Evolutionary conservation across 2,888 invertebrate genomes (phyloP), one percentile per base, ranked within the genome.

Genomic region (Nineta flava): DNA sequence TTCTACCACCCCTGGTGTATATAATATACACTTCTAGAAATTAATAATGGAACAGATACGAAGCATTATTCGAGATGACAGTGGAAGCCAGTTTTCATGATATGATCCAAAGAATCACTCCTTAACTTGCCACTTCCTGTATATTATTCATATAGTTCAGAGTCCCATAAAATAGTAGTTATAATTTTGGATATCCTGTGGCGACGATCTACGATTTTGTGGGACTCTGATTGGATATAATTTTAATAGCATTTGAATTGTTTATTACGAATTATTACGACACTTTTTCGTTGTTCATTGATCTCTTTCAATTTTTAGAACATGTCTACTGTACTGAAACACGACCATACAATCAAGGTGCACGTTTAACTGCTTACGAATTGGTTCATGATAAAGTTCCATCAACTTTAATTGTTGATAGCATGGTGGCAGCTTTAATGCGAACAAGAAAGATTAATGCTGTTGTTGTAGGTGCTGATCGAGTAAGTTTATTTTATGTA

Each of bases 241-340:
- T n/a, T n/a, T n/a, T n/a, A 6, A 26, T 26, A 7, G 26, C 7
- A 26, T 7, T 26, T 26, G 7, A 19, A 19, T 19, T 35, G 12
- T 13, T 5, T 9, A 13, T 38, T 15, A 34, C 38, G 38, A 21
- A 21, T 44, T 26, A 4, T 10, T 1, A 3, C 9, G 21, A n/a
- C 7, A 19, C 4, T 26, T 26, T 5, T 26, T 6, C 26, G 7
- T 26, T 26, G 7, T 26, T 26, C 1, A 7, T 26, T 7, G 35
- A 47, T 35, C 12, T 35, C 17, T 47, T 34, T 17, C 3, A 31
- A 31, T 34, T 47, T 57, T 69, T 75, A 81, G 87, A 88, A 57
- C 87, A 86, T 61, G 92, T 87, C 2, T 97, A 87, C 68, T 96
- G 90, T 65, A 94, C 96, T 3, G 99, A 99, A 71, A 99, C 99